These are phyloP conservation scores for Capreolus pygargus DNA, from an alignment of 2,113 vertebrate genomes.

Conservation along the genomic window DNA sequence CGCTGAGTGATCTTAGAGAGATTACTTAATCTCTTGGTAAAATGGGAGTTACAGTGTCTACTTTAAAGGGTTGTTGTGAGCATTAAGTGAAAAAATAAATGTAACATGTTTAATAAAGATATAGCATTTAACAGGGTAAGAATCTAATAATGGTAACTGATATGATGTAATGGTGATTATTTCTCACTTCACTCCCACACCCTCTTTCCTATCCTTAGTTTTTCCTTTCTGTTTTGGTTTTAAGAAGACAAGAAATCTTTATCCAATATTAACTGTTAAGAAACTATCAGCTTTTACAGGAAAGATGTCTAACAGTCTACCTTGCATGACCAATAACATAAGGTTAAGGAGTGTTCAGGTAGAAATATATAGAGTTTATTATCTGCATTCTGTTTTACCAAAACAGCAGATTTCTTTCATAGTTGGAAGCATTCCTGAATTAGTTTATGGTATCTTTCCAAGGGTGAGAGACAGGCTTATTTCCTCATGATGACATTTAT, in stretches of 20 bases:
- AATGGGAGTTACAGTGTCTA: background rate
- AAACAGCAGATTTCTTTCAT: background rate
- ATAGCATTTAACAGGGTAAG: background rate
- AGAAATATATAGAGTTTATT: constrained; percentile 1
- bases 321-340: background rate
- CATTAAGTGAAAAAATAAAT: constrained; percentile 22
- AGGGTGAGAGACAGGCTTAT: background rate
- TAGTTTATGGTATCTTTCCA: background rate
- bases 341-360: background rate
- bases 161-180: background rate
- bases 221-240: constrained; percentile 37
- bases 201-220: background rate
- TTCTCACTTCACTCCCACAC: background rate
- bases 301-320: background rate
- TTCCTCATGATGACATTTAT: constrained; percentile 10
- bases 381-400: constrained; percentile 39
- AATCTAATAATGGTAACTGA: background rate
- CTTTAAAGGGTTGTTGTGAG: background rate
- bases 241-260: constrained; percentile 7
- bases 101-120: background rate
- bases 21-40: constrained; percentile 23
- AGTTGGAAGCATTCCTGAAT: background rate
- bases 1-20: background rate
- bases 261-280: constrained; percentile 3
- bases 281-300: constrained; percentile 15